phyloP scores from a whole-genome alignment of 2,888 invertebrate species.

The Galerucella calmariensis region DNA sequence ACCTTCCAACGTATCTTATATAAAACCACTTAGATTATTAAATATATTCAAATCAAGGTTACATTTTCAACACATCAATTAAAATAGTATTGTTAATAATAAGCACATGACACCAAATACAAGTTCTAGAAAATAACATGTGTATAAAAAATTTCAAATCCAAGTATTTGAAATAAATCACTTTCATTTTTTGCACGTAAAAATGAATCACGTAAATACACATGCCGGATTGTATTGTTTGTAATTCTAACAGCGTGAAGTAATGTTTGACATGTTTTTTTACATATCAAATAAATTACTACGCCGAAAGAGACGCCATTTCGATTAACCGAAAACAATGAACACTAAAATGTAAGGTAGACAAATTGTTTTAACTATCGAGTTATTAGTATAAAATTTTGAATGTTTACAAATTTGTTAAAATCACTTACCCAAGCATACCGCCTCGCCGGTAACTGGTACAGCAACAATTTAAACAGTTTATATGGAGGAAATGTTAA shows the following conservation, averaged over 20 bases:
- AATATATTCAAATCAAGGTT: no score
- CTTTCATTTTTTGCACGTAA: no score
- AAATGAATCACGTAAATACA: no score
- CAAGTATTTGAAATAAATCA: no score
- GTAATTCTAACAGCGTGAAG: not conserved
- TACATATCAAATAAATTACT: not conserved
- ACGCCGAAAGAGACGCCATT: not conserved
- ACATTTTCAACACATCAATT: no score
- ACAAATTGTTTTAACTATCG: constrained; percentile 7
- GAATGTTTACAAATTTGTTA: constrained; percentile 39
- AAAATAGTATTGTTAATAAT: no score
- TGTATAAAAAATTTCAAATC: no score
- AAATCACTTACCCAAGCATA: constrained; percentile 57
- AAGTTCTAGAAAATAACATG: no score
- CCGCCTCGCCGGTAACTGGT: constrained; percentile 46
- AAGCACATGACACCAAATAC: no score
- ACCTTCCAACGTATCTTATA: no score
- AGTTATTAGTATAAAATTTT: constrained; percentile 20
- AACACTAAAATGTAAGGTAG: constrained; percentile 23
- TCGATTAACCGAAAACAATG: not conserved
- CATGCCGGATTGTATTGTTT: not conserved
- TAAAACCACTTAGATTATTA: no score
- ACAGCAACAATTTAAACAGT: constrained; percentile 41
- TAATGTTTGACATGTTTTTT: constrained; percentile 1
- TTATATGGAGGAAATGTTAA: constrained; percentile 48